Percentiles rank a stretch among this genome's conserved stretches.
Evolutionary conservation across 2,797 vertebrate species (phyloP).

Genomic region (Esox masquinongy): DNA sequence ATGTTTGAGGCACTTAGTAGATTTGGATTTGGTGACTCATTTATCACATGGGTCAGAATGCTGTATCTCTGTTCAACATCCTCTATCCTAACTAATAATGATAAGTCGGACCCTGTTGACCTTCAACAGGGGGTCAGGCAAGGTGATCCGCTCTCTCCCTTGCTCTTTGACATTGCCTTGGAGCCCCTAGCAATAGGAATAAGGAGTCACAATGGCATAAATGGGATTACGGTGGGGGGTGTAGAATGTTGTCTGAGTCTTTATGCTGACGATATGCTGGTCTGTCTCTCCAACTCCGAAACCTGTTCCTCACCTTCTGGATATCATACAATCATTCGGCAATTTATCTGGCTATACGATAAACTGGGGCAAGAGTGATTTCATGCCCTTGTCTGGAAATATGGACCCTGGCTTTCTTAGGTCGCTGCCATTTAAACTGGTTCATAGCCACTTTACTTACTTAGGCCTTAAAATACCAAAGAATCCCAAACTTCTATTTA

Average conservation of each 20-base stretch:
- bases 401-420: background rate
- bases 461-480: background rate
- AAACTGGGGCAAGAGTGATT: background rate
- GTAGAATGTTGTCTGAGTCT: too few relatives aligned
- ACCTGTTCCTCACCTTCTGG: background rate
- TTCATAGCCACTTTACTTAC: background rate
- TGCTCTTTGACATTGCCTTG: too few relatives aligned
- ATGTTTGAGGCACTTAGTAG: too few relatives aligned
- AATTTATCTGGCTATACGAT: background rate
- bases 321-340: background rate
- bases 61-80: background rate
- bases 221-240: too few relatives aligned
- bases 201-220: background rate
- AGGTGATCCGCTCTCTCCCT: too few relatives aligned
- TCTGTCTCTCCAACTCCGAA: too few relatives aligned
- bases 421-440: background rate
- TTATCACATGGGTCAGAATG: conserved; percentile 8
- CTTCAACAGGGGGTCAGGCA: too few relatives aligned
- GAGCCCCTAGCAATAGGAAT: background rate
- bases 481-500: background rate
- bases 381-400: background rate
- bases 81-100: background rate
- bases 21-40: conserved; percentile 4
- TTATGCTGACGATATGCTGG: too few relatives aligned
- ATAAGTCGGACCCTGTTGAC: too few relatives aligned